These are phyloP conservation scores for Stictonetta naevosa DNA, from an alignment of 2,113 vertebrate species.

Conservation along the genomic window DNA sequence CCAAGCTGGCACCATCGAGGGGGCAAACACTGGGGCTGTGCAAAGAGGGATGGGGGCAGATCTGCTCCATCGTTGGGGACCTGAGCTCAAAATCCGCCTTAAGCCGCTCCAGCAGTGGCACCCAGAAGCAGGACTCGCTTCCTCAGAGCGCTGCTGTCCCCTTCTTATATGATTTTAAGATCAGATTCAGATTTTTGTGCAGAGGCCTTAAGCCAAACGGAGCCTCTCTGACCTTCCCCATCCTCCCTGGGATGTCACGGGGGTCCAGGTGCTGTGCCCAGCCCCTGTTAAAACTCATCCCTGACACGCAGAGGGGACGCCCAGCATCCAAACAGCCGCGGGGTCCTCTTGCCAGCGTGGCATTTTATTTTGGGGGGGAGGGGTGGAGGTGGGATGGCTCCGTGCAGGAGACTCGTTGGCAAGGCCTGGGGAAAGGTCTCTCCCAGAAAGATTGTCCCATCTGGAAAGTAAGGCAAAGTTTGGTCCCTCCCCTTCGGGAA, in stretches of 20 bases:
- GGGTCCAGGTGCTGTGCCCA: too few species aligned
- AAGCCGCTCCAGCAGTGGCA: neutral
- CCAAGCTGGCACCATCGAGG: fast-evolving
- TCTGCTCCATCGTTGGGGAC: fast-evolving
- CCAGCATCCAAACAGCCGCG: neutral
- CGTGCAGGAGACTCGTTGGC: neutral
- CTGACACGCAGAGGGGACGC: neutral
- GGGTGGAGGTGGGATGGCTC: neutral
- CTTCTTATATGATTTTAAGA: neutral
- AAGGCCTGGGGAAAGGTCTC: neutral
- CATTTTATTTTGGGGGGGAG: too few species aligned
- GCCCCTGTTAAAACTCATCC: neutral
- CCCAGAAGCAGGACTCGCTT: fast-evolving
- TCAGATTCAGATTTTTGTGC: neutral
- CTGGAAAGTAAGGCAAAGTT: conserved; percentile 27
- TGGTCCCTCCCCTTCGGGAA: conserved; percentile 57
- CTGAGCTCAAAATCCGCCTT: neutral
- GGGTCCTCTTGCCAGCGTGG: neutral
- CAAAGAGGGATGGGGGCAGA: neutral
- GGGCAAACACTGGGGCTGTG: fast-evolving
- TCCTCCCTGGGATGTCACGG: too few species aligned
- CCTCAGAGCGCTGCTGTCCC: neutral
- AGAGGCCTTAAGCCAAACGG: neutral
- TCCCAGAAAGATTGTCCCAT: neutral
- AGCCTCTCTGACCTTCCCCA: neutral